Evolutionary conservation across 2,888 invertebrate species (phyloP).

Genomic region (Horisme vitalbata): DNA sequence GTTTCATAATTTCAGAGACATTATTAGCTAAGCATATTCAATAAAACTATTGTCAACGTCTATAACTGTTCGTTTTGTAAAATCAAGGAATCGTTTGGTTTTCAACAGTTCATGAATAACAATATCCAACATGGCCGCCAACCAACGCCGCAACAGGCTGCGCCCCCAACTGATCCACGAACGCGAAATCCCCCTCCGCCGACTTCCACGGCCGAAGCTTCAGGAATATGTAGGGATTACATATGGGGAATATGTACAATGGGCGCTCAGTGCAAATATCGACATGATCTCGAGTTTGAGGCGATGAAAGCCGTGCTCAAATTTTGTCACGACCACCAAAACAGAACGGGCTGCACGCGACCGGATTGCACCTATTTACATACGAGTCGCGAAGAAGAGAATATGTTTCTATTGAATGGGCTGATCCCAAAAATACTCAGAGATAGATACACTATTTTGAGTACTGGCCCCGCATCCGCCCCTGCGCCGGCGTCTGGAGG

Average conservation of each 20-base stretch:
- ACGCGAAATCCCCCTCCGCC: slow-evolving; percentile 32
- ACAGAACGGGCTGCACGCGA: slow-evolving; percentile 57
- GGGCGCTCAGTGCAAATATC: slow-evolving; percentile 55
- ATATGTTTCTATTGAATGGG: slow-evolving; percentile 51
- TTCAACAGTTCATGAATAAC: slow-evolving; percentile 47
- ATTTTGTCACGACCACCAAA: slow-evolving; percentile 72
- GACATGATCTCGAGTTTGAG: slow-evolving; percentile 59
- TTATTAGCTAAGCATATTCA: neutral
- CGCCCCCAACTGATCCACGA: slow-evolving; percentile 38
- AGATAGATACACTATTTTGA: slow-evolving; percentile 61
- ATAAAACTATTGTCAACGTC: neutral
- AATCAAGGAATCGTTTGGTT: neutral
- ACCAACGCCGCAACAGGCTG: slow-evolving; percentile 45
- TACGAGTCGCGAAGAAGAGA: slow-evolving; percentile 60
- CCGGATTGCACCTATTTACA: slow-evolving; percentile 65
- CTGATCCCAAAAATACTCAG: slow-evolving; percentile 57
- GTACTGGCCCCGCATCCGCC: too few relatives aligned
- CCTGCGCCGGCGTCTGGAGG: slow-evolving; percentile 37
- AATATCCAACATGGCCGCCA: slow-evolving; percentile 60
- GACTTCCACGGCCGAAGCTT: slow-evolving; percentile 23
- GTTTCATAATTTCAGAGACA: neutral
- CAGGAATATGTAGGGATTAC: slow-evolving; percentile 57
- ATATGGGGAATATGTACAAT: slow-evolving; percentile 68
- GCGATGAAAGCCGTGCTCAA: slow-evolving; percentile 61
- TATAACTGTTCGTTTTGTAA: too few relatives aligned